Conservation (phyloP, 2,888 invertebrate genomes). For the Aleiodes alternator region DNA sequence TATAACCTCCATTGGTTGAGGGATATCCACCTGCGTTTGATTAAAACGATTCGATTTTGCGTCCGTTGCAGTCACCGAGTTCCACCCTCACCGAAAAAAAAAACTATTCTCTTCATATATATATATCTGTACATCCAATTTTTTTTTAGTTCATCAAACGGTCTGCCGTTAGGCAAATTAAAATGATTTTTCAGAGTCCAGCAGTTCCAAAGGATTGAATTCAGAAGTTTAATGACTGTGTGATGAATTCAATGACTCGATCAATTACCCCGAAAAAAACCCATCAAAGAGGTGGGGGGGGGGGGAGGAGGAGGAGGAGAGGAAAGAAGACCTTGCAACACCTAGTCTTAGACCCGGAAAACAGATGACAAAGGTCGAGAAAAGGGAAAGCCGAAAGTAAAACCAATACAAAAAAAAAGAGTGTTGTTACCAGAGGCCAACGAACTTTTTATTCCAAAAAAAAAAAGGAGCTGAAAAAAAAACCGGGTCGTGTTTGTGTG, state of each 20-base stretch:
- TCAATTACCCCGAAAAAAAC: constrained; percentile 50
- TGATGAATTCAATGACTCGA: constrained; percentile 26
- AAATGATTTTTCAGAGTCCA: too few species aligned
- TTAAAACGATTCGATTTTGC: constrained; percentile 57
- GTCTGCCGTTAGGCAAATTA: background rate
- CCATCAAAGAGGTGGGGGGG: constrained; percentile 16
- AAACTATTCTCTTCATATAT: background rate
- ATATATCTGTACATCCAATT: constrained; percentile 7
- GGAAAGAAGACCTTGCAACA: background rate
- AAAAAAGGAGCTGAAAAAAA: constrained; percentile 3
- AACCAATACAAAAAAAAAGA: constrained; percentile 65
- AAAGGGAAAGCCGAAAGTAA: constrained; percentile 69
- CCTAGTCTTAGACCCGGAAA: constrained; percentile 52
- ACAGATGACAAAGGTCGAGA: constrained; percentile 65
- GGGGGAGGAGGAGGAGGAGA: too few species aligned
- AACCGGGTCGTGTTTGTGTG: constrained; percentile 30
- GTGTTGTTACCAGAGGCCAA: constrained; percentile 54
- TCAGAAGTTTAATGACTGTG: too few species aligned
- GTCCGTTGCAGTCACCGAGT: constrained; percentile 48
- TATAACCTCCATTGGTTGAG: constrained; percentile 50
- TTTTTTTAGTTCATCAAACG: constrained; percentile 28
- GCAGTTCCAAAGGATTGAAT: too few species aligned
- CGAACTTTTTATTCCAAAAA: constrained; percentile 57
- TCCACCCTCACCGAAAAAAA: background rate
- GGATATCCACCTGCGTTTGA: constrained; percentile 50